These are phyloP conservation scores for Centropus bengalensis DNA, from an alignment of 2,113 vertebrate species.

Conservation along the genomic window DNA sequence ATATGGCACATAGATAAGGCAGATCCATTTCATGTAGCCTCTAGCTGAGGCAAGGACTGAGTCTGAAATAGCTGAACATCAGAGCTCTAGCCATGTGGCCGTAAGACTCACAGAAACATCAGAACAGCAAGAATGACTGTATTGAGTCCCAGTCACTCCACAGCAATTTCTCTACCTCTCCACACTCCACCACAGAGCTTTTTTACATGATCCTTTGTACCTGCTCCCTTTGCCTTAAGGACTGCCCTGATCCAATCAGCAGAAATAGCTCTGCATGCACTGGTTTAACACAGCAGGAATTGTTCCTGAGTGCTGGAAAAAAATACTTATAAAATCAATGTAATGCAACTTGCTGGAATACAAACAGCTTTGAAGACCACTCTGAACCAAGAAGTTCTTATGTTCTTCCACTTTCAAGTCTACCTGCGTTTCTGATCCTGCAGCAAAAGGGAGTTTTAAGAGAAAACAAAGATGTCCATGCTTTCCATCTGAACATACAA, in stretches of 20 bases:
- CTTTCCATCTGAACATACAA: background rate
- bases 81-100: background rate
- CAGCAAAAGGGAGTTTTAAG: background rate
- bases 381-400: background rate
- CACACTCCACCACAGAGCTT: background rate
- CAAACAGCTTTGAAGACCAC: background rate
- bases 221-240: constrained; percentile 4
- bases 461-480: background rate
- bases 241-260: background rate
- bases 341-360: background rate
- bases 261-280: background rate
- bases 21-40: background rate
- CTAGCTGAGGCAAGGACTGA: background rate
- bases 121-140: background rate
- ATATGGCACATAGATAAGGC: background rate
- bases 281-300: constrained; percentile 9
- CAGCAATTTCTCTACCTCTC: background rate
- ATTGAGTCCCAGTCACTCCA: background rate
- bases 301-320: constrained; percentile 20
- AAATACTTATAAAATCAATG: constrained; percentile 27
- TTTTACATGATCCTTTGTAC: constrained; percentile 13
- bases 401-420: background rate
- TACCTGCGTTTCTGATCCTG: background rate
- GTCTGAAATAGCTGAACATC: background rate
- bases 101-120: background rate